These are phyloP conservation scores for Austrofundulus limnaeus DNA, from an alignment of 2,113 vertebrate genomes.

Conservation along the genomic window DNA sequence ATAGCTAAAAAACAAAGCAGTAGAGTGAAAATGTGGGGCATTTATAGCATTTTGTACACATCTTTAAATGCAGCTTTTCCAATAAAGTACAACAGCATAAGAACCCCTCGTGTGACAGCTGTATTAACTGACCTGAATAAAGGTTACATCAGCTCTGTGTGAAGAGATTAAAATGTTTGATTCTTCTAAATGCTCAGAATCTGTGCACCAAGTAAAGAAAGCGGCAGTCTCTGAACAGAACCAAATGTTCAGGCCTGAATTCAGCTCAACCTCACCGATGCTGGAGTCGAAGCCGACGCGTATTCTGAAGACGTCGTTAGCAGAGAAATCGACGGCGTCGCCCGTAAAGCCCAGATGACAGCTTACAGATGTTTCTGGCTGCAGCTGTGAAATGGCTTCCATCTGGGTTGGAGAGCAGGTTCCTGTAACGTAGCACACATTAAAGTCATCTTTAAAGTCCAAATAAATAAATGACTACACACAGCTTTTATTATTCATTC, in stretches of 20 bases:
- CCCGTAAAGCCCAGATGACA: constrained; percentile 86
- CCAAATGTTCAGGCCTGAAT: background rate
- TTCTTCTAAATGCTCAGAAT: background rate
- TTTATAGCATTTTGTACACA: too few relatives aligned
- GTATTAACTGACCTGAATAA: too few relatives aligned
- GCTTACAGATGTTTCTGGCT: constrained; percentile 82
- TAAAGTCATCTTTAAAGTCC: background rate
- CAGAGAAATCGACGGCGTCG: constrained; percentile 80
- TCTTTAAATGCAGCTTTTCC: too few relatives aligned
- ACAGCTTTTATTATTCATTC: background rate
- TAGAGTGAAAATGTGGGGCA: too few relatives aligned
- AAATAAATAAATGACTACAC: background rate
- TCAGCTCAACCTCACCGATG: constrained; percentile 74
- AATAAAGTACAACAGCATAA: too few relatives aligned
- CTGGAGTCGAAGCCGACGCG: constrained; percentile 82
- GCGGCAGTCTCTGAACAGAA: background rate
- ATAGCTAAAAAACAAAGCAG: too few relatives aligned
- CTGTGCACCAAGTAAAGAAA: background rate
- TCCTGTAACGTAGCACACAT: constrained; percentile 70
- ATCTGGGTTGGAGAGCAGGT: constrained; percentile 83
- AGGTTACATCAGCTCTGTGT: too few relatives aligned
- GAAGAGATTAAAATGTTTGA: too few relatives aligned
- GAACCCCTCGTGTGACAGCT: too few relatives aligned
- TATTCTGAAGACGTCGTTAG: constrained; percentile 81
- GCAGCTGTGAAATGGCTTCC: constrained; percentile 79